Base-by-base conservation (phyloP, 2,113 vertebrate species). In the Cyanoderma ruficeps region DNA sequence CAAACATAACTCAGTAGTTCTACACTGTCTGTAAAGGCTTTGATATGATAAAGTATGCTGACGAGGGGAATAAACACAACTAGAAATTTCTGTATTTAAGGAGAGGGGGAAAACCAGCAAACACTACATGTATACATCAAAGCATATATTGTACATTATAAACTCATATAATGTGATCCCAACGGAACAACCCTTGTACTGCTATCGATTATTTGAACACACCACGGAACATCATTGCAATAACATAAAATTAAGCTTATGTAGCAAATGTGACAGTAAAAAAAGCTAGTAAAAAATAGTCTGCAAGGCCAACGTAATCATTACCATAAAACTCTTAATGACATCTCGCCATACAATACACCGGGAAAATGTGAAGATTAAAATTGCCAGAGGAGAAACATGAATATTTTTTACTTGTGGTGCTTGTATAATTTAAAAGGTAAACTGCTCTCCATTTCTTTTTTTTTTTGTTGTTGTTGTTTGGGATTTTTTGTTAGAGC, bases 1-100 rank as follows among this genome's bases (percentile, higher is more conserved):
- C 96, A 98, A 98, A 98, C 98, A 98, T 98, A 98, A 98, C 98
- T 98, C 98, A 97, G 98, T 97, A 98, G 98, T 98, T 98, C 98
- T 98, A 98, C 98, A 97, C 98, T 98, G 98, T 98, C 97, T 98
- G 98, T 98, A 98, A 97, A 97, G 98, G 98, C 98, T 99, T 98
- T 99, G 99, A 98, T 99, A 98, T 98, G 99, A 99, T 99, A 99
- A 99, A 99, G 98, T 98, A 98, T 99, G 99, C 99, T 99, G 99
- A 99, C 98, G 98, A 98, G 98, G 98, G 98, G 98, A 99, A 98
- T 98, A 99, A 99, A 99, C 97, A 98, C 97, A 98, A 97, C 97
- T 91, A 96, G 97, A 98, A 98, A 98, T 97, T 98, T 98, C 97
- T 97, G 96, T 97, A 98, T 98, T 98, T 98, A 96, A 94, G 89